Conservation (phyloP, 1,140 invertebrate species). For the Drosophila fuyamai region DNA sequence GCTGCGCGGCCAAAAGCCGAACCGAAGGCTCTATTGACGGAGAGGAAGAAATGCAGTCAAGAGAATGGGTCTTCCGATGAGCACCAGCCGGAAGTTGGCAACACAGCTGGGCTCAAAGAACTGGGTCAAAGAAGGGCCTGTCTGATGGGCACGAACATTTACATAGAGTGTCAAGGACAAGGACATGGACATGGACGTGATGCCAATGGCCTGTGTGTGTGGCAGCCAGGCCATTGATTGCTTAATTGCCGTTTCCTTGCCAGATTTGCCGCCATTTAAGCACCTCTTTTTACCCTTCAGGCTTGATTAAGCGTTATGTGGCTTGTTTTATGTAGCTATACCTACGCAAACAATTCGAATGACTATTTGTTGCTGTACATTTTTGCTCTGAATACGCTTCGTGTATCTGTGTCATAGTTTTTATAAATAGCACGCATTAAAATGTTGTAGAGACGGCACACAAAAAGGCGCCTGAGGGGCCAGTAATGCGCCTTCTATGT, state of each 20-base stretch:
- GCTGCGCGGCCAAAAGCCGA: slow-evolving; percentile 61
- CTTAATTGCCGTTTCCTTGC: slow-evolving; percentile 21
- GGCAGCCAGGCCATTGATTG: no score
- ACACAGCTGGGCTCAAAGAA: slow-evolving; percentile 53
- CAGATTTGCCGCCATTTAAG: slow-evolving; percentile 29
- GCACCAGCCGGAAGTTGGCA: slow-evolving; percentile 27
- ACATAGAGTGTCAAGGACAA: slow-evolving; percentile 67
- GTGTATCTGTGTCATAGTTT: slow-evolving; percentile 83
- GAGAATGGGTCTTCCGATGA: background rate
- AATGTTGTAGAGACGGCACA: slow-evolving; percentile 59
- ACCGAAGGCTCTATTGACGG: slow-evolving; percentile 5
- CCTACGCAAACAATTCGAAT: slow-evolving; percentile 20
- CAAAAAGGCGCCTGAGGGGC: slow-evolving; percentile 47
- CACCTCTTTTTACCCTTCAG: slow-evolving; percentile 33
- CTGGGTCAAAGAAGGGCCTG: slow-evolving; percentile 58
- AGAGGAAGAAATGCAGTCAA: slow-evolving; percentile 1
- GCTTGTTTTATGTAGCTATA: slow-evolving; percentile 20
- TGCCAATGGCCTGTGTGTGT: slow-evolving; percentile 12
- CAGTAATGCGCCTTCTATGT: slow-evolving; percentile 75
- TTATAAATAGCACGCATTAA: slow-evolving; percentile 80
- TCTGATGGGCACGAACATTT: slow-evolving; percentile 14
- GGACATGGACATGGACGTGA: slow-evolving; percentile 14
- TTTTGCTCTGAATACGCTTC: slow-evolving; percentile 74
- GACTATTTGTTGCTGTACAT: slow-evolving; percentile 73
- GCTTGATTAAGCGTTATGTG: slow-evolving; percentile 10